These are phyloP conservation scores for Gisinianus flammeolus DNA, from an alignment of 2,888 invertebrate species.

Conservation along the genomic window DNA sequence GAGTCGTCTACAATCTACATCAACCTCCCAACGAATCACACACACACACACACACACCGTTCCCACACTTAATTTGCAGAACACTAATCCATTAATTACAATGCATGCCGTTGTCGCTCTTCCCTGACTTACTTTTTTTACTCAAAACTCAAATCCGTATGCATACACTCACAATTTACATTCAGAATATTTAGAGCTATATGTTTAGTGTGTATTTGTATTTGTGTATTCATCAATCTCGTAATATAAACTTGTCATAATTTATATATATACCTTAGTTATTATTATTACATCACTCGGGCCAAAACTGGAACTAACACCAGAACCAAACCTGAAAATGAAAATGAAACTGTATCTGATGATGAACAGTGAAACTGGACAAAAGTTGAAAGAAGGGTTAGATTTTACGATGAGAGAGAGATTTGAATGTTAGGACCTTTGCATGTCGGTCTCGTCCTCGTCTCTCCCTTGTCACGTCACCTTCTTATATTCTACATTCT, in stretches of 20 bases:
- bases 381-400: neutral
- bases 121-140: neutral
- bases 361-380: too few relatives aligned
- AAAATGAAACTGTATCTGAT: too few relatives aligned
- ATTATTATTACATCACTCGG: too few relatives aligned
- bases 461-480: constrained; percentile 13
- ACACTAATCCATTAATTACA: constrained; percentile 52
- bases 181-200: neutral
- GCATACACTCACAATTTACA: neutral
- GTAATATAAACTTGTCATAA: too few relatives aligned
- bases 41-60: constrained; percentile 27
- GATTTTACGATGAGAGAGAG: constrained; percentile 11
- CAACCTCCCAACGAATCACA: neutral
- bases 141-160: too few relatives aligned
- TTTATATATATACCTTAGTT: too few relatives aligned
- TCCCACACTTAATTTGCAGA: constrained; percentile 50
- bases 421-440: neutral
- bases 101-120: constrained; percentile 36
- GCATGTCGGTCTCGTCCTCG: neutral
- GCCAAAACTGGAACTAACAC: too few relatives aligned
- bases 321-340: too few relatives aligned
- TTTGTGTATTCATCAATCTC: too few relatives aligned
- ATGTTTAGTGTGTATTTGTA: too few relatives aligned
- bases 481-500: constrained; percentile 8
- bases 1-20: too few relatives aligned